Conservation (phyloP, 2,113 vertebrate species). For the Cariama cristata region DNA sequence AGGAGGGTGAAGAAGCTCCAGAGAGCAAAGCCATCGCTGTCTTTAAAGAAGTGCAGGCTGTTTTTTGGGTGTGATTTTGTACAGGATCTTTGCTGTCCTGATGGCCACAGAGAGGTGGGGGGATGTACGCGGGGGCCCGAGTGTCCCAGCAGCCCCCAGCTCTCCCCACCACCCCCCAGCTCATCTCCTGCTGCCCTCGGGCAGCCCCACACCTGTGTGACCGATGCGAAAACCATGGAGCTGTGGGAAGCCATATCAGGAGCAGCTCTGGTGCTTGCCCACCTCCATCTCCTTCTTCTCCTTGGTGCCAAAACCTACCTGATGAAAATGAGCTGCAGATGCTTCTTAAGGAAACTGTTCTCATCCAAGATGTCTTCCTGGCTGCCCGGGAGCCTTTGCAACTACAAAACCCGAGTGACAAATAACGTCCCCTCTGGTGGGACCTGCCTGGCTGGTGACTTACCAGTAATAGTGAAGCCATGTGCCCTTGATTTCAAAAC, state of each 20-base stretch:
- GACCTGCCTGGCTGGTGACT: background rate
- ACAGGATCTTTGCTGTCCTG: background rate
- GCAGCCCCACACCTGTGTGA: background rate
- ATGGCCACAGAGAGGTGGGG: background rate
- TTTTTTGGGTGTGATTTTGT: background rate
- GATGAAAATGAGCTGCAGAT: background rate
- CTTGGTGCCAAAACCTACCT: background rate
- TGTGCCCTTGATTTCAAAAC: background rate
- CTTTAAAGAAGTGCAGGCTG: background rate
- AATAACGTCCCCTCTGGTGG: background rate
- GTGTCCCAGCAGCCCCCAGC: no score
- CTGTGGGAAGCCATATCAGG: background rate
- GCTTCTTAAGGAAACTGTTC: background rate
- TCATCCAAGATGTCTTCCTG: background rate
- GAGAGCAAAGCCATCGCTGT: accelerated
- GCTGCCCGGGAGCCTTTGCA: background rate
- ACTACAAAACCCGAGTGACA: background rate
- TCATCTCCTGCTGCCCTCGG: background rate
- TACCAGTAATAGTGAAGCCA: background rate
- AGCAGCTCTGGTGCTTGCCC: background rate
- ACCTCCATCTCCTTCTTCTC: background rate
- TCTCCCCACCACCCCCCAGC: accelerated
- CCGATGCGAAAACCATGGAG: accelerated
- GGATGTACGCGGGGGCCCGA: background rate
- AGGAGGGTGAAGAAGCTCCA: background rate